Base-by-base conservation (phyloP, 2,888 invertebrate genomes). In the Xanthostigma xanthostigma region DNA sequence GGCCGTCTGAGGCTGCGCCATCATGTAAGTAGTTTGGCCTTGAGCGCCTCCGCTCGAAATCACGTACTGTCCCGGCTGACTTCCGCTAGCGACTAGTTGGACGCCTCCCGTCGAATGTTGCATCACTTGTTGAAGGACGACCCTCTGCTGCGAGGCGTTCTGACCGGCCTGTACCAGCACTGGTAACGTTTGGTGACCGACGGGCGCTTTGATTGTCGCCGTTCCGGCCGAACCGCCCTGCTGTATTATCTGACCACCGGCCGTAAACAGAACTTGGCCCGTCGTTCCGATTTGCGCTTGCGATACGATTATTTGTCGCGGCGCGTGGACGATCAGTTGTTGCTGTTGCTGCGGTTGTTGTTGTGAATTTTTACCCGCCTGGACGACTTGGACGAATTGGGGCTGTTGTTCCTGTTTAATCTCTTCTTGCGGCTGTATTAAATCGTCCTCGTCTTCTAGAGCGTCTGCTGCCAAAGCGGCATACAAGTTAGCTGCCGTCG, bases 391-490 rank as follows among this genome's bases (percentile, higher is more conserved):
- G 34, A 57, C 40, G 9, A 53, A 50, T 43, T 49, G 57, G 33
- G 57, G 59, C n/a, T n/a, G n/a, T 45, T 58, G 60, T 43, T 44
- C 41, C 37, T 44, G 46, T 9, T 44, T 41, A 38, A 53, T 38
- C n/a, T 49, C 51, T 10, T 41, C 35, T 39, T 17, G 37, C 10
- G 33, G 36, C n/a, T 44, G 11, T 2, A n/a, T 11, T 44, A 48
- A 36, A 48, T 74, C 72, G 14, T 86, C 85, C 61, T 88, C 89
- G 57, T 88, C 89, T 60, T 87, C 87, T 13, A 89, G 70, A 44
- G 86, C 85, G 36, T 87, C 87, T 0, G 88, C 89, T 1, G 88
- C 89, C 44, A 89, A 72, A 34, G 88, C 88, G 0, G 89, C 88
- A 60, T 89, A 89, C 27, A 89, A 67, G 65, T 89, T 88, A 0